Base-by-base conservation (phyloP, 2,888 invertebrate species). In the Kuschelorhynchus macadamiae region DNA sequence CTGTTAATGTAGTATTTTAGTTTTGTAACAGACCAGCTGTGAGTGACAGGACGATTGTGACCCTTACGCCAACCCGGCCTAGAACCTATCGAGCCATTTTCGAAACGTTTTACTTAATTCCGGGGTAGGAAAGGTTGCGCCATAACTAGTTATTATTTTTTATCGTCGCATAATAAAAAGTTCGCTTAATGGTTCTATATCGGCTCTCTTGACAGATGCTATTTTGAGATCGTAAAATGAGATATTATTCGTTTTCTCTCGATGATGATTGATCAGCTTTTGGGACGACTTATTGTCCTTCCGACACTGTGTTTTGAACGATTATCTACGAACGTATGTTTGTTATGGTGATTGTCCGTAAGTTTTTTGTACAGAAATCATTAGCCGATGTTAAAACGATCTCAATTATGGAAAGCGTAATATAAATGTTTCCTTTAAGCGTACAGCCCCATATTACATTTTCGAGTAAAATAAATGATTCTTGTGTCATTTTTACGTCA, bases 1-100 rank as follows among this genome's bases (percentile, higher is more conserved):
- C 75, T 75, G 76, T 77, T 81, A 81, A 82, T 82, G 81, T 81
- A 80, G 80, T 80, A 80, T 81, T 81, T 81, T 79, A 77, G 80
- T 77, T 79, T 67, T 68, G 75, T 67, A 56, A 50, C 63, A 47
- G 75, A 76, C 78, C 81, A 81, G 81, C 80, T 81, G 81, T 76
- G 75, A 74, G 59, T 53, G 70, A 59, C 62, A 67, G 65, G 65
- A 71, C 76, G 71, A 77, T 75, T 73, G 61, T 75, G 73, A 72
- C 67, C 79, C 76, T 75, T 79, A 78, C 71, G 60, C 55, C 52
- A 32, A 12, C 46, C 55, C 12, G 49, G 49, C 56, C 11, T 18
- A 67, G 11, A 30, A 44, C 20, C 62, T 33, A 55, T 53, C 42
- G 47, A 47, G 14, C 47, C 47, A 52, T 30, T 42, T 57, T 57